Conservation (phyloP, 2,113 vertebrate genomes). For the Dromaius novaehollandiae region DNA sequence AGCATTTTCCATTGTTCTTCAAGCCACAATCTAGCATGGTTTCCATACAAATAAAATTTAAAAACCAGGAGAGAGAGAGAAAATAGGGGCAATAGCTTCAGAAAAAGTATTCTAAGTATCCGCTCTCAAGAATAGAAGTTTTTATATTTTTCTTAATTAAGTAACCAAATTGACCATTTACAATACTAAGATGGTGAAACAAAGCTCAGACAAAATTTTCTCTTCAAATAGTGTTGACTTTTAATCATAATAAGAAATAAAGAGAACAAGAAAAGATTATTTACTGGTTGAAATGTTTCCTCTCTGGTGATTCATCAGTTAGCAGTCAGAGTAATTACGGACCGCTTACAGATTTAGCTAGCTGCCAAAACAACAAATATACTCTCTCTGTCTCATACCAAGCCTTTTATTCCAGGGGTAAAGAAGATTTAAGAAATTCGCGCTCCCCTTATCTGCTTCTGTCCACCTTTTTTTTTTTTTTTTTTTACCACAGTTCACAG, state of each 20-base stretch:
- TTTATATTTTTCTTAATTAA: neutral
- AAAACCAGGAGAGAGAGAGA: neutral
- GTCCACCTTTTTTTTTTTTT: neutral
- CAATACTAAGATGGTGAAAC: neutral
- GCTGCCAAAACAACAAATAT: neutral
- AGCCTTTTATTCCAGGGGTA: neutral
- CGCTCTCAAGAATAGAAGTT: neutral
- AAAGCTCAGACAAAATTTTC: neutral
- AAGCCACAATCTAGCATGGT: neutral
- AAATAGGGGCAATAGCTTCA: neutral
- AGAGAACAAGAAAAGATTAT: neutral
- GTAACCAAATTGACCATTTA: neutral
- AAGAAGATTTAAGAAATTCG: neutral
- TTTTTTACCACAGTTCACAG: neutral
- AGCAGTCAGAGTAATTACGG: neutral
- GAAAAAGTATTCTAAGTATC: neutral
- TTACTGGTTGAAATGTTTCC: neutral
- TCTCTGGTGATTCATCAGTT: neutral
- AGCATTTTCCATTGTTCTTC: neutral
- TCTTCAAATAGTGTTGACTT: neutral
- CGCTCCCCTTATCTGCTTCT: neutral
- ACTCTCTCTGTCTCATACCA: neutral
- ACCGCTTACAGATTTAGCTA: neutral
- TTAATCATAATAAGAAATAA: neutral
- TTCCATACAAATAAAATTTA: neutral